Conservation (phyloP, 1,140 invertebrate species). For the Drosophila rhopaloa region DNA sequence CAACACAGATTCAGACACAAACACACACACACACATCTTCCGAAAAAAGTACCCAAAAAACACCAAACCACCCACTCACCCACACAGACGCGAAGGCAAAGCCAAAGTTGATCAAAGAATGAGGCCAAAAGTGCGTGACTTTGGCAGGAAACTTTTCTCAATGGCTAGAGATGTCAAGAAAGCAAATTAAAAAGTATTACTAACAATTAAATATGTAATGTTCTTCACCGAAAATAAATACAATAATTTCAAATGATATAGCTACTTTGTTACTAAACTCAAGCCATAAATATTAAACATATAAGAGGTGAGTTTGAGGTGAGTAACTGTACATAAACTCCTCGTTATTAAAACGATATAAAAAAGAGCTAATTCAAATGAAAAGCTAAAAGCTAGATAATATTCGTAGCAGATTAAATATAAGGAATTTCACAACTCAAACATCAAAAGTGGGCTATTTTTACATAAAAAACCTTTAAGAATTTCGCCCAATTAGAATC, state of each 20-base stretch:
- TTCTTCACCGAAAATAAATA: too few relatives aligned
- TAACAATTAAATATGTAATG: not conserved
- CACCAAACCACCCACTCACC: slow-evolving; percentile 1
- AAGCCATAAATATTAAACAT: too few relatives aligned
- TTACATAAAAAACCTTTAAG: not conserved
- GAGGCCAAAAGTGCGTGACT: slow-evolving; percentile 73
- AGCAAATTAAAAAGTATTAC: not conserved
- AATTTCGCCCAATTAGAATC: not conserved
- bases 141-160: slow-evolving; percentile 35
- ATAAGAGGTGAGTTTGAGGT: too few relatives aligned
- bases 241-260: too few relatives aligned
- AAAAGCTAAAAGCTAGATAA: not conserved
- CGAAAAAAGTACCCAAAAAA: not conserved
- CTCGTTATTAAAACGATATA: too few relatives aligned
- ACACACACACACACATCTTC: slow-evolving; percentile 14
- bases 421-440: too few relatives aligned
- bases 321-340: too few relatives aligned
- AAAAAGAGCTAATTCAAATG: too few relatives aligned
- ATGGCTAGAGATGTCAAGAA: slow-evolving; percentile 35
- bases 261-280: too few relatives aligned
- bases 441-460: not conserved
- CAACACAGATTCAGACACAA: slow-evolving; percentile 18
- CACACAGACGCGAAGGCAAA: slow-evolving; percentile 21
- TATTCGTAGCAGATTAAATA: not conserved
- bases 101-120: slow-evolving; percentile 68